Base-by-base conservation (phyloP, 2,888 invertebrate species). In the Caenorhabditis uteleia region DNA sequence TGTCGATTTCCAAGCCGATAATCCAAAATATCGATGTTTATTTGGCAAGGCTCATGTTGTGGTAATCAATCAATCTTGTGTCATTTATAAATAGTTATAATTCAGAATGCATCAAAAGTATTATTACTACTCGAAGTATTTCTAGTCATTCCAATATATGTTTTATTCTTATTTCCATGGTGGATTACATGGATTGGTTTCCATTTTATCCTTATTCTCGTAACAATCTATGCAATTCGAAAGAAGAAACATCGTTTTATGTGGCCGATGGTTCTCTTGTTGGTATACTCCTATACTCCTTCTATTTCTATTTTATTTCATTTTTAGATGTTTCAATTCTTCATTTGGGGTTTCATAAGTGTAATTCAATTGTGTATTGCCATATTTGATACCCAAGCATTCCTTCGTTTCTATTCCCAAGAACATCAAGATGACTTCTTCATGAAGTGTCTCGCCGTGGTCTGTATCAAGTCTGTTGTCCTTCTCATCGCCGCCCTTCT, bases 161-260 rank as follows among this genome's bases (percentile, higher is more conserved):
- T 65, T 14, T 33, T 65, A 18, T 65, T 58, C 34, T 26, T 65
- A 8, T 59, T 59, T 31, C 65, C 65, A 8, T 65, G 65, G 65
- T 65, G 58, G 59, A 21, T 65, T 4, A 23, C 40, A 26, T 65
- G 58, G 58, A 65, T 65, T 27, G 65, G 59, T 38, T 45, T 46
- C 29, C 74, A 74, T 42, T 25, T 69, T 2, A 47, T 59, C 8
- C 42, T 70, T 14, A 64, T 74, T 46, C 53, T 71, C 6, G 31
- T 55, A 21, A 68, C 74, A 20, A 48, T 74, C 20, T 74, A 74
- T 33, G 68, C 69, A 14, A 10, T 74, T 38, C 56, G 68, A 14
- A 71, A 66, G 36, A 69, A 66, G 44, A 65, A 66, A 42, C 74
- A 69, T 21, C 62, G 71, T 20, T 74, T 68, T 49, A 57, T 74